phyloP scores from a whole-genome alignment of 2,888 invertebrate species.

The Heliconius erato region DNA sequence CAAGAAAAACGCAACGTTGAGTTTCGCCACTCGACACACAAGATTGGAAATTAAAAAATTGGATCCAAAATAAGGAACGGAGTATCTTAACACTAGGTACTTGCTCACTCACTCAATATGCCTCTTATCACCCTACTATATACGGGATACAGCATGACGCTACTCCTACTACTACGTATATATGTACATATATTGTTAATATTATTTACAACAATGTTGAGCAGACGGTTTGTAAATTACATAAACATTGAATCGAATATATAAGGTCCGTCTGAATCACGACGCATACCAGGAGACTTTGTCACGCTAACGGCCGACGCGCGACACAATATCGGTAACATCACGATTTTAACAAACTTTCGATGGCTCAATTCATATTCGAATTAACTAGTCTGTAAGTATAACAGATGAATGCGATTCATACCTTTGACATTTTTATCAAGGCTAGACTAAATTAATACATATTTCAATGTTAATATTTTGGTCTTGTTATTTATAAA shows the following conservation, averaged over 20 bases:
- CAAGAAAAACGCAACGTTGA: no score
- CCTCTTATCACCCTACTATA: neutral
- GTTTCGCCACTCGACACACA: no score
- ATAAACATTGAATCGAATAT: conserved; percentile 78
- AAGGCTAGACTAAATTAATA: conserved; percentile 16
- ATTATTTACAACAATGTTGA: conserved; percentile 74
- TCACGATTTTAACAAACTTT: conserved; percentile 71
- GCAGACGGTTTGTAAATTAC: conserved; percentile 72
- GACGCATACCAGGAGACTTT: conserved; percentile 81
- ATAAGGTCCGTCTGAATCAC: conserved; percentile 85
- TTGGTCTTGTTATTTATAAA: neutral
- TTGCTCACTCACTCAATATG: no score
- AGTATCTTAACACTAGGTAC: neutral
- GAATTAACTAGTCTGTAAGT: conserved; percentile 19
- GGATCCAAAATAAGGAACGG: neutral
- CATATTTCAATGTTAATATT: neutral
- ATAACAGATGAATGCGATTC: conserved; percentile 4
- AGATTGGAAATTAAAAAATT: neutral
- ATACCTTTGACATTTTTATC: conserved; percentile 21
- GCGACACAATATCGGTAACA: conserved; percentile 76
- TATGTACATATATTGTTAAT: conserved; percentile 56
- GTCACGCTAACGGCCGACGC: conserved; percentile 76
- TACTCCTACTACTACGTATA: neutral
- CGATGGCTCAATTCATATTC: conserved; percentile 51
- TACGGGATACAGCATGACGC: neutral